phyloP scores from a whole-genome alignment of 2,888 invertebrate species.

The Phragmatobia fuliginosa region DNA sequence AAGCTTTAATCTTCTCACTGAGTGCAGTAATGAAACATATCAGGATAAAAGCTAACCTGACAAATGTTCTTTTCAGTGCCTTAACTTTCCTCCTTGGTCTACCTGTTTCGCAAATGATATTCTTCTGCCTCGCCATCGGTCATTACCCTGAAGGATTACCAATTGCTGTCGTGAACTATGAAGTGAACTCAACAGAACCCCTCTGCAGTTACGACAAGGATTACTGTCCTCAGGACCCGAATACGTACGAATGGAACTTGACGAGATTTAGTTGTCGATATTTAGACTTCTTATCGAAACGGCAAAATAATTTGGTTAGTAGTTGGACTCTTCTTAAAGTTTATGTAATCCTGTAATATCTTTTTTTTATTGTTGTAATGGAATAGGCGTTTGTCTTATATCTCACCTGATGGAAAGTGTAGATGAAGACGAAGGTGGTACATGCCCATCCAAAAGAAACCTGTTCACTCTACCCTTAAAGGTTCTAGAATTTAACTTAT shows the following conservation, averaged over 20 bases:
- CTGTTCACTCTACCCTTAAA: too few species aligned
- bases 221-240: constrained; percentile 83
- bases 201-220: constrained; percentile 79
- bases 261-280: constrained; percentile 92
- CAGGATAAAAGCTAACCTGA: background rate
- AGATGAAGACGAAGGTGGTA: too few species aligned
- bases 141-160: constrained; percentile 92
- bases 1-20: background rate
- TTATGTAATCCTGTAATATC: background rate
- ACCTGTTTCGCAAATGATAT: constrained; percentile 93
- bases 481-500: too few species aligned
- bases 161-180: constrained; percentile 93
- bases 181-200: constrained; percentile 83
- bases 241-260: constrained; percentile 83
- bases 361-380: too few species aligned
- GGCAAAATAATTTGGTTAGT: constrained; percentile 89
- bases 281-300: constrained; percentile 89
- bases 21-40: background rate
- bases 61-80: constrained; percentile 81
- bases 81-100: constrained; percentile 94
- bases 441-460: too few species aligned
- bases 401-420: too few species aligned
- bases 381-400: too few species aligned
- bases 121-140: constrained; percentile 96
- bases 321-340: background rate